A percentile compares a stretch with the other conserved stretches of the same genome.
phyloP scores from a whole-genome alignment of 2,888 invertebrate species.

The Eurois occulta region DNA sequence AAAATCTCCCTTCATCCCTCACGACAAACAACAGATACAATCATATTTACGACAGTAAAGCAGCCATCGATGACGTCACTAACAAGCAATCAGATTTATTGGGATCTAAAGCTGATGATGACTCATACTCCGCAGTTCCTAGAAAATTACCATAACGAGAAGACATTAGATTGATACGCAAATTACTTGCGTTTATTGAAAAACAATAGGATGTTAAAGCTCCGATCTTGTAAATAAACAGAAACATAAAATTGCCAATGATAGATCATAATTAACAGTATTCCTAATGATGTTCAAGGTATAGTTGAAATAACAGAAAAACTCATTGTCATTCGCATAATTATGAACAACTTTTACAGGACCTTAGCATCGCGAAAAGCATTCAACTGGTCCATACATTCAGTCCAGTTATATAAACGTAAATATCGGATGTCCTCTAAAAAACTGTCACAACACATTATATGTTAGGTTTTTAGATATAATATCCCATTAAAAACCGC shows the following conservation, averaged over 20 bases:
- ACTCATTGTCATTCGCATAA: not conserved
- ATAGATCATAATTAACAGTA: not conserved
- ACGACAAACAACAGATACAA: not conserved
- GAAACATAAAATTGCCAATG: not conserved
- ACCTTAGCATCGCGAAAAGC: not conserved
- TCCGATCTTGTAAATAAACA: not conserved
- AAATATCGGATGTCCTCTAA: not conserved
- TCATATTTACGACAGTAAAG: not conserved
- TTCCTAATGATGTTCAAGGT: conserved; percentile 1
- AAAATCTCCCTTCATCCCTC: not conserved
- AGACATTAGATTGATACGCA: conserved; percentile 47
- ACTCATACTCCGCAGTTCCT: conserved; percentile 45
- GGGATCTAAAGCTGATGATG: conserved; percentile 50
- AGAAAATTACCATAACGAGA: conserved; percentile 43
- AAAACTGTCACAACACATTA: not conserved
- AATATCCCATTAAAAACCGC: not conserved
- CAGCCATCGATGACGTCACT: conserved; percentile 12
- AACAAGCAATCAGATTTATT: conserved; percentile 29
- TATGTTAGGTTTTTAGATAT: not conserved
- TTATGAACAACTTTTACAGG: not conserved
- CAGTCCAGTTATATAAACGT: not conserved
- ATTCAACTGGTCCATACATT: not conserved
- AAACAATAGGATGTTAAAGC: conserved; percentile 15
- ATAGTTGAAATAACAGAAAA: not conserved
- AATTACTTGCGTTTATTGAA: conserved; percentile 10